Evolutionary conservation across 2,113 vertebrate genomes (phyloP), one percentile per base, ranked within the genome.

Genomic region (Aramus guarauna): DNA sequence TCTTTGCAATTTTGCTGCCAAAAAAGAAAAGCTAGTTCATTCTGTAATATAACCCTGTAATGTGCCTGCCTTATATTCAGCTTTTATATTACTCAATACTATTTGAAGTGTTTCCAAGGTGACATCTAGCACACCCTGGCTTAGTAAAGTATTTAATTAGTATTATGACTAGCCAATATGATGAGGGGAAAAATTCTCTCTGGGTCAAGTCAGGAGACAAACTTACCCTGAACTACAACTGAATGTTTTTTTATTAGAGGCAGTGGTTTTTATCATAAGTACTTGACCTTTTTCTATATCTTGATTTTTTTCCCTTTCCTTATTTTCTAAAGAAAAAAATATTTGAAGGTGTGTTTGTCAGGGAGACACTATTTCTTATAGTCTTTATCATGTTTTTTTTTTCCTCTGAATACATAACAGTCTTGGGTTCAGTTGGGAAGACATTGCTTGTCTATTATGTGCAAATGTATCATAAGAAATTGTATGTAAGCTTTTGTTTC

Each of bases 121-220:
- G 95, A 96, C 94, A 95, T 96, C 83, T 88, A 93, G 53, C 82
- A 91, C 52, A 96, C 48, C 48, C 71, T 93, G 84, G 84, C 81
- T 87, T 94, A 86, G 80, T 55, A 85, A 95, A 94, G 69, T 94
- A 87, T 95, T 97, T 98, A 98, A 97, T 98, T 97, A 97, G 85
- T 93, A 73, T 95, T 95, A 96, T 92, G 94, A 94, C 85, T 89
- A 94, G 52, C 81, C 90, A 90, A 48, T 73, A 90, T 96, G 95
- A 92, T 83, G 92, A 92, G 64, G 48, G 55, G 34, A 78, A 94
- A 96, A 71, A 73, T 60, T 84, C 55, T 92, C 58, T 52, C 75
- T 90, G 55, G 78, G 78, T 79, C 37, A 53, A 85, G 36, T 60
- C 59, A 56, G 90, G 71, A 93, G 60, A 90, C 50, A 91, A 95